These are phyloP conservation scores for Dynastes hyllus DNA, from an alignment of 2,888 invertebrate genomes.

Conservation along the genomic window DNA sequence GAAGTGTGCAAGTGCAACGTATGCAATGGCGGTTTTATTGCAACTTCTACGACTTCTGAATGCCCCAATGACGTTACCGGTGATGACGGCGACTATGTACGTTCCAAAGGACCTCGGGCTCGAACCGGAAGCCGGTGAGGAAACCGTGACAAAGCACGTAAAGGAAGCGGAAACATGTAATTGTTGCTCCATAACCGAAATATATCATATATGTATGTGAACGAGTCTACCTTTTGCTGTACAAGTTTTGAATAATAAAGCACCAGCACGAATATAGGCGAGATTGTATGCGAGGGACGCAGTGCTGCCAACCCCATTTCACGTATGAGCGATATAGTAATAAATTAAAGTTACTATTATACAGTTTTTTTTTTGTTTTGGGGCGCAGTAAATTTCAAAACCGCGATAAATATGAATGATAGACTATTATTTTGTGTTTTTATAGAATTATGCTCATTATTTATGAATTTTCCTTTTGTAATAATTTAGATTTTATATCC, in stretches of 20 bases:
- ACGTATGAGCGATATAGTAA: background rate
- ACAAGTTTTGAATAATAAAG: background rate
- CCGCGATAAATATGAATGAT: background rate
- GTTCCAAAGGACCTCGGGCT: slow-evolving; percentile 18
- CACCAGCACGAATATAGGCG: background rate
- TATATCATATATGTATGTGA: slow-evolving; percentile 18
- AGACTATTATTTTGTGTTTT: background rate
- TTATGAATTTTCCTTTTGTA: too few relatives aligned
- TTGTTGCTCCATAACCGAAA: slow-evolving; percentile 27
- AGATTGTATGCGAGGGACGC: background rate
- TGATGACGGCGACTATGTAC: background rate
- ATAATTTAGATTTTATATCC: too few relatives aligned
- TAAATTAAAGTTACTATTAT: slow-evolving; percentile 16
- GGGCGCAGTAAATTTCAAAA: background rate
- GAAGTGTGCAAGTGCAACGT: background rate
- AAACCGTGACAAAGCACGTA: slow-evolving; percentile 19
- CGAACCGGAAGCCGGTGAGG: background rate
- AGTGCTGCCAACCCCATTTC: background rate
- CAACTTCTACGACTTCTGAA: background rate
- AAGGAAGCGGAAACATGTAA: slow-evolving; percentile 33
- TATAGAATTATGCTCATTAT: too few relatives aligned
- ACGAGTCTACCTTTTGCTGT: background rate
- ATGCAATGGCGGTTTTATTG: background rate
- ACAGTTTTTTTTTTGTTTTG: background rate
- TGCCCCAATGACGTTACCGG: background rate